Conservation (phyloP, 1,140 invertebrate genomes). For the Mamestra configurata region DNA sequence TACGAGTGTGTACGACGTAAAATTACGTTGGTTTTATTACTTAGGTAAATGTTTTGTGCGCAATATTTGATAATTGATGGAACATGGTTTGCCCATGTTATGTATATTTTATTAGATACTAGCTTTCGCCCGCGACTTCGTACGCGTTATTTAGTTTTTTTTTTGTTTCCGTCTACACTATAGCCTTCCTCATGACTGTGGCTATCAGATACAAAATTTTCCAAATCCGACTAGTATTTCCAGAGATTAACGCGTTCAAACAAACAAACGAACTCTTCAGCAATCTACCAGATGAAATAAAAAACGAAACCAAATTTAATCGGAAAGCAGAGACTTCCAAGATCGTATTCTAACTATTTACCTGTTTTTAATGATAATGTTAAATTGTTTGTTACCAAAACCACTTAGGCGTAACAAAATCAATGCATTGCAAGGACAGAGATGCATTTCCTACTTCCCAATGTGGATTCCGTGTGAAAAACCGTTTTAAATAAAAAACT, state of each 20-base stretch:
- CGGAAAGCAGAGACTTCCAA: no score
- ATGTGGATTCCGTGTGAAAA: constrained; percentile 41
- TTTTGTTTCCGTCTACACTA: no score
- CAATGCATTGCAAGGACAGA: constrained; percentile 37
- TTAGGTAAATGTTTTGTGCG: neutral
- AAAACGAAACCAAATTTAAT: neutral
- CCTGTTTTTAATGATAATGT: neutral
- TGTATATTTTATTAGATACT: no score
- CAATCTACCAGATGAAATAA: neutral
- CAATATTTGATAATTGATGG: neutral
- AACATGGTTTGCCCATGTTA: no score
- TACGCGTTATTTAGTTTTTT: no score
- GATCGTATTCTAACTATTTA: no score
- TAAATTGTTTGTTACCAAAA: neutral
- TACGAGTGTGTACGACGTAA: neutral
- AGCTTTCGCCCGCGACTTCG: no score
- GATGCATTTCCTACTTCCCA: constrained; percentile 46
- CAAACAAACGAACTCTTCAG: no score
- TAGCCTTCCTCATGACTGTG: no score
- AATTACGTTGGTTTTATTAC: constrained; percentile 24
- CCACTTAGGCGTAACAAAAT: neutral
- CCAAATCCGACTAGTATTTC: no score
- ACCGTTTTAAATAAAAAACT: constrained; percentile 1
- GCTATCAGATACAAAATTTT: no score
- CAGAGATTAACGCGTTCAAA: no score